Evolutionary conservation across 2,113 vertebrate genomes (phyloP).

Genomic region (Ageneiosus marmoratus): DNA sequence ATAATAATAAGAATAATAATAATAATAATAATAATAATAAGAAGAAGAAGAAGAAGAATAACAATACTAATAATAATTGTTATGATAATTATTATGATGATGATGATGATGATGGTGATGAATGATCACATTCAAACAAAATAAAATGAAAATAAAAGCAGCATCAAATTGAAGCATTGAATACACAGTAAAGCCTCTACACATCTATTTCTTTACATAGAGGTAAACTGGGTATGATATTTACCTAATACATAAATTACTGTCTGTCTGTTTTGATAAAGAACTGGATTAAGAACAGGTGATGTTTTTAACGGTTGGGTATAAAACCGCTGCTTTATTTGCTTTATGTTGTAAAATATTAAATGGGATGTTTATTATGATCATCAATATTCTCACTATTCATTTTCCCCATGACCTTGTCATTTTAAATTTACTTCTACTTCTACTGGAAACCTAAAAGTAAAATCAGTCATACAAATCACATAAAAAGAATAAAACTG

Average conservation of each 20-base stretch:
- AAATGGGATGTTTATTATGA: not conserved
- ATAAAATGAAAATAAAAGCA: not conserved
- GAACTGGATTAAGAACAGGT: not conserved
- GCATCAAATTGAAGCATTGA: not conserved
- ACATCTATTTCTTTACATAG: not conserved
- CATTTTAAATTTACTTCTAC: no score
- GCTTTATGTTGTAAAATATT: not conserved
- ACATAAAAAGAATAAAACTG: no score
- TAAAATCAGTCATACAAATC: no score
- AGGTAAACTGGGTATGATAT: not conserved
- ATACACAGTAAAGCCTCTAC: not conserved
- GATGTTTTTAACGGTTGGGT: not conserved
- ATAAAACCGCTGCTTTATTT: not conserved
- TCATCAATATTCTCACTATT: not conserved
- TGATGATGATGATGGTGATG: no score
- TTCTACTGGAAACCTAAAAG: no score
- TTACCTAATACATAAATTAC: not conserved
- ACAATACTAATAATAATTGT: no score
- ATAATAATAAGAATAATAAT: not conserved
- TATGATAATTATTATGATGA: no score
- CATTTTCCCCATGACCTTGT: no score
- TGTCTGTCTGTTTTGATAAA: not conserved
- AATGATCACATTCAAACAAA: not conserved
- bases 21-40: not conserved
- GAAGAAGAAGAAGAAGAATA: no score